Base-by-base conservation (phyloP, 2,888 invertebrate genomes). In the Ceriagrion tenellum region DNA sequence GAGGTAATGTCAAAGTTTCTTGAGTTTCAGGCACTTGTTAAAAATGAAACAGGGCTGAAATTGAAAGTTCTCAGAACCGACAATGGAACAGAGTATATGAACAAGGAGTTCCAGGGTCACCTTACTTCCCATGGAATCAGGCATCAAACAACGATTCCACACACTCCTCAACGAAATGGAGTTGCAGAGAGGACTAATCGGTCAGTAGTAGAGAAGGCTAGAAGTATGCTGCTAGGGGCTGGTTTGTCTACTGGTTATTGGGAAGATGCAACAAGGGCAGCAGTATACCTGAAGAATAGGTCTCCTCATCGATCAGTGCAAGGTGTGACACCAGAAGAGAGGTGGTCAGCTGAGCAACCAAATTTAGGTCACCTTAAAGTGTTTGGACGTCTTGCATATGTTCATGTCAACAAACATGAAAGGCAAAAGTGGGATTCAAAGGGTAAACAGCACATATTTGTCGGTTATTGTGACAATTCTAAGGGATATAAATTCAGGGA, bases 161-260 rank as follows among this genome's bases (percentile, higher is more conserved):
- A 96, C 88, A 96, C 96, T 0, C 96, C 96, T 0, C 96, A 97
- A 95, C 96, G 96, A 90, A 97, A 97, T 95, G 96, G 96, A 0
- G 95, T 96, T 12, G 96, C 96, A 13, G 96, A 97, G 90, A 95
- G 96, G 12, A 95, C 96, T 12, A 96, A 96, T 40, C 90, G 47
- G 8, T 96, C 96, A 0, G 35, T 96, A 0, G 96, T 96, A 16
- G 96, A 96, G 55, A 96, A 96, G 95, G 96, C 96, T 55, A 26
- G 90, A 18, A 30, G 47, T 30, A 55, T 90, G 56, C 30, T 90
- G 2, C 6, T 26, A n/a, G 95, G 96, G 26, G 95, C 96, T 23
- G 95, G 95, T 1, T 89, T 96, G n/a, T 96, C 95, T 56, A 91
- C 95, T 40, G 74, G 59, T 13, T 95, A 96, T 56, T 96, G 96